Conservation (phyloP, 2,888 invertebrate genomes). For the Galerucella calmariensis region DNA sequence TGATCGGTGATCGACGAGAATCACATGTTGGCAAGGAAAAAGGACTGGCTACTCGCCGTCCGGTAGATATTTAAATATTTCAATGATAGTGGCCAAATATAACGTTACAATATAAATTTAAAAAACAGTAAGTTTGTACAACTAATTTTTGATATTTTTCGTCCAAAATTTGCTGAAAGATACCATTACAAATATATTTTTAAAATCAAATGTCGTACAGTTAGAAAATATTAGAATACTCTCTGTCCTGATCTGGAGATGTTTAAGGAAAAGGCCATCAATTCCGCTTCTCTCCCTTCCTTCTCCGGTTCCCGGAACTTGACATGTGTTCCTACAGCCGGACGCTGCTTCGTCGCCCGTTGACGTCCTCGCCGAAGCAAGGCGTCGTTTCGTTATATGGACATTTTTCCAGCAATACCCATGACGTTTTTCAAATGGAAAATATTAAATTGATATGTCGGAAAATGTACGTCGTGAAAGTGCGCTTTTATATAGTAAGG, state of each 20-base stretch:
- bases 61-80: too few species aligned
- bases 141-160: too few species aligned
- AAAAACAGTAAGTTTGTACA: too few species aligned
- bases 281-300: constrained; percentile 44
- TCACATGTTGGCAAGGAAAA: too few species aligned
- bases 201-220: neutral
- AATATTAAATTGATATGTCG: constrained; percentile 35
- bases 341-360: constrained; percentile 48
- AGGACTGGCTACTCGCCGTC: too few species aligned
- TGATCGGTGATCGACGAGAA: too few species aligned
- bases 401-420: constrained; percentile 44
- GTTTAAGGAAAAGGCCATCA: constrained; percentile 44
- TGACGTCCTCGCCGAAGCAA: constrained; percentile 26
- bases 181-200: too few species aligned
- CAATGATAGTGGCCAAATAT: too few species aligned
- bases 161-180: too few species aligned
- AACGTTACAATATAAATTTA: too few species aligned
- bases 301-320: constrained; percentile 50
- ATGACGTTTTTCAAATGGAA: constrained; percentile 47
- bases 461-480: constrained; percentile 29
- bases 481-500: constrained; percentile 27
- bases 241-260: neutral
- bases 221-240: neutral
- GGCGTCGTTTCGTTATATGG: constrained; percentile 36
- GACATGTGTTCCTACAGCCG: constrained; percentile 60